Evolutionary conservation across 2,888 invertebrate species (phyloP), one percentile per base, ranked within the genome.

Genomic region (Apodemia mormo): DNA sequence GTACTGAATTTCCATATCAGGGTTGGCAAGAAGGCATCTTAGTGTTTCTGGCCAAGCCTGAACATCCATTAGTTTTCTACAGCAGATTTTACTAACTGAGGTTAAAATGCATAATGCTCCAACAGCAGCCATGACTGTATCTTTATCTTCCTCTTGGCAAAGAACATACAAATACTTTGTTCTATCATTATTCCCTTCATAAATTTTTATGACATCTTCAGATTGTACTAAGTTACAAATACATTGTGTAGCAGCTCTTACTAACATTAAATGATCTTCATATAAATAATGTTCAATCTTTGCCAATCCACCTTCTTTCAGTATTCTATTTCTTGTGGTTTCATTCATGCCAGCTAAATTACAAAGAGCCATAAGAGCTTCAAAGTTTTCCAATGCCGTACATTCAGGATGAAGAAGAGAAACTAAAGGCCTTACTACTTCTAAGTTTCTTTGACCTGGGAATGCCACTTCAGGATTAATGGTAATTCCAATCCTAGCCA

Each of bases 401-500:
- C 97, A 97, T 54, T 99, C 99, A 30, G 96, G 96, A 83, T 97
- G 96, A 7, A 99, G 90, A 2, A 99, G 93, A 75, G 96, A 94
- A 30, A 99, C 80, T 5, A 99, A 88, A 0, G 99, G 99, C 65
- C 99, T 95, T 0, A 99, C 96, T 0, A 99, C 97, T 91, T 97
- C 97, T 73, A 97, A 89, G 75, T 95, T 95, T 68, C 99, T 94
- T 87, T 99, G 99, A 2, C 99, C 99, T 45, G 99, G 98, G 86
- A 99, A 99, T 4, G 99, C 98, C 6, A 99, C 97, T 87, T 97
- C 97, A 4, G 99, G 99, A 85, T 99, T 97, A 69, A 98, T 98
- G 14, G 98, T 98, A 66, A 99, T 98, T 1, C 98, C 99, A 76
- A 99, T 97, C 79, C 99, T 95, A 1, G 99, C 97, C 67, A 99